Evolutionary conservation across 2,888 invertebrate genomes (phyloP).

Genomic region (Callimorpha dominula): DNA sequence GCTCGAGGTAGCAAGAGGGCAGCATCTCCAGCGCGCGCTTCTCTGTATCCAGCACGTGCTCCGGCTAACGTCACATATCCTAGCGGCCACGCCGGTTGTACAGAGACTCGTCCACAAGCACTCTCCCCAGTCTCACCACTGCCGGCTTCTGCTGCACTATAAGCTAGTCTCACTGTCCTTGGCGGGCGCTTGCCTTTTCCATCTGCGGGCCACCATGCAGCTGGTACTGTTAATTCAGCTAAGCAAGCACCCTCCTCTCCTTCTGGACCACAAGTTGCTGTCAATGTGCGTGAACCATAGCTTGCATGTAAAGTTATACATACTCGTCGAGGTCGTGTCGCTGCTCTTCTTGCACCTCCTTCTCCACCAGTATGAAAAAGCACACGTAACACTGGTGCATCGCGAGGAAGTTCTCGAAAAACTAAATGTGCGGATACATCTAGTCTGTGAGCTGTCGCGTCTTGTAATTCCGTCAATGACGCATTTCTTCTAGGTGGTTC

Average conservation of each 20-base stretch:
- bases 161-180: constrained; percentile 92
- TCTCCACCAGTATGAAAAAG: constrained; percentile 97
- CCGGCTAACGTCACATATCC: constrained; percentile 91
- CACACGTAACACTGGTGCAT: constrained; percentile 96
- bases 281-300: constrained; percentile 88
- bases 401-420: constrained; percentile 93
- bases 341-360: constrained; percentile 92
- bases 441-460: constrained; percentile 90
- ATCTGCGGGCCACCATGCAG: constrained; percentile 95
- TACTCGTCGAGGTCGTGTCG: constrained; percentile 90
- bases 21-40: constrained; percentile 93
- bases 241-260: constrained; percentile 97
- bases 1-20: constrained; percentile 95
- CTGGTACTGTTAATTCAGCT: constrained; percentile 95
- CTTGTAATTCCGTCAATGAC: constrained; percentile 86
- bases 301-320: constrained; percentile 93
- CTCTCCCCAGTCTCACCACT: constrained; percentile 88
- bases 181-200: constrained; percentile 89
- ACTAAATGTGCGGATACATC: constrained; percentile 98
- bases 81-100: constrained; percentile 89
- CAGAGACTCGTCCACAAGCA: constrained; percentile 90
- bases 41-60: constrained; percentile 93
- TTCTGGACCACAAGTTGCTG: constrained; percentile 97
- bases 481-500: constrained; percentile 88
- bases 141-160: constrained; percentile 95